Percentiles rank a stretch among this genome's conserved stretches.
Conservation (phyloP, 2,797 vertebrate genomes). For the Sebastes trivittatus region DNA sequence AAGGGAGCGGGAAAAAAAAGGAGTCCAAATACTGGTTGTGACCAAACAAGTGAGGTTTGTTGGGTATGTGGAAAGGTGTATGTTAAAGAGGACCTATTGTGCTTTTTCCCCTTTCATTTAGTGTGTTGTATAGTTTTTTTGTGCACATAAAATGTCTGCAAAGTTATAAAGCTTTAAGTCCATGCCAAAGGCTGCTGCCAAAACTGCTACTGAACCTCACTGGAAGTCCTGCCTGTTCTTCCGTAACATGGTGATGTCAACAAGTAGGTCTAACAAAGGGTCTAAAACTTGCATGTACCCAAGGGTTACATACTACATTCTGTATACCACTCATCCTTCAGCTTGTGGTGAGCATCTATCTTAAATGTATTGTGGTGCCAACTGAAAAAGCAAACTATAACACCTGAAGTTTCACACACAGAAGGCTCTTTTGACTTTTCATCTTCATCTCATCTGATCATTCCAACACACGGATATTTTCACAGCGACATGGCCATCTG, state of each 20-base stretch:
- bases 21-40: background rate
- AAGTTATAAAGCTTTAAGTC: too few species aligned
- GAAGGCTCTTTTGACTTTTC: too few species aligned
- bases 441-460: too few species aligned
- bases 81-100: background rate
- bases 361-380: background rate
- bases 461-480: too few species aligned
- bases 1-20: background rate
- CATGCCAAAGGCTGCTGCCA: too few species aligned
- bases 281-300: background rate
- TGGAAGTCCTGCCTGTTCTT: too few species aligned
- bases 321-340: background rate
- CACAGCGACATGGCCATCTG: too few species aligned
- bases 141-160: too few species aligned
- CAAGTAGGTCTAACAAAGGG: background rate
- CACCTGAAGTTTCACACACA: background rate
- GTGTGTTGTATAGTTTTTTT: too few species aligned
- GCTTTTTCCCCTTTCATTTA: too few species aligned
- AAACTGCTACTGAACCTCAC: too few species aligned
- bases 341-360: background rate
- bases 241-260: too few species aligned
- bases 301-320: background rate
- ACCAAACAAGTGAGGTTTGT: background rate
- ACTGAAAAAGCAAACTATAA: background rate
- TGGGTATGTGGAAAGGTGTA: background rate